phyloP scores from a whole-genome alignment of 2,888 invertebrate species.

The Stenodera caucasica region DNA sequence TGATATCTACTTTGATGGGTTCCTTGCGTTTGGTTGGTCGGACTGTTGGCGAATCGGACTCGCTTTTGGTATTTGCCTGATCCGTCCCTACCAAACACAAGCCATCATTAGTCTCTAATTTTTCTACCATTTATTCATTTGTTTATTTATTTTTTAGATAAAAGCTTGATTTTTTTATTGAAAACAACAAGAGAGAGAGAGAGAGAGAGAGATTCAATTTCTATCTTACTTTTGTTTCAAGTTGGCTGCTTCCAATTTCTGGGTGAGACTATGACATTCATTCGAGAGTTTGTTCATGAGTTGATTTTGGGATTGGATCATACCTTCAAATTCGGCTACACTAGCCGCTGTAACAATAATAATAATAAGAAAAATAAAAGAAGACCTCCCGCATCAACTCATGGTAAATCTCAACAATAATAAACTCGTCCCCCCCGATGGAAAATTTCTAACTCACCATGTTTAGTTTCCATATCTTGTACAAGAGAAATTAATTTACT shows the following conservation, averaged over 20 bases:
- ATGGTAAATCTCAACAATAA: constrained; percentile 45
- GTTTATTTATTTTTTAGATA: neutral
- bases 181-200: constrained; percentile 1
- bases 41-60: constrained; percentile 55
- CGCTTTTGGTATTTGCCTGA: constrained; percentile 52
- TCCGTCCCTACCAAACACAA: constrained; percentile 56
- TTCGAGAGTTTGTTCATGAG: constrained; percentile 89
- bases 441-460: constrained; percentile 65
- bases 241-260: constrained; percentile 87
- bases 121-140: neutral
- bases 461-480: constrained; percentile 79
- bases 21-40: constrained; percentile 62
- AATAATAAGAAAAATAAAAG: constrained; percentile 16
- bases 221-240: constrained; percentile 82
- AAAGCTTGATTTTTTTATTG: too few species aligned
- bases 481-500: constrained; percentile 74
- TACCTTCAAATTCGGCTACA: constrained; percentile 85
- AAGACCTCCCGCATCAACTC: constrained; percentile 51
- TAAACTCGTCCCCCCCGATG: constrained; percentile 3
- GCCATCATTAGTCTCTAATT: constrained; percentile 27
- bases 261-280: constrained; percentile 86
- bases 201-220: constrained; percentile 12
- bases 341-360: constrained; percentile 74
- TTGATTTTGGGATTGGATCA: constrained; percentile 89
- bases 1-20: constrained; percentile 77